These are phyloP conservation scores for Copidosoma floridanum DNA, from an alignment of 1,140 invertebrate genomes.

Conservation along the genomic window DNA sequence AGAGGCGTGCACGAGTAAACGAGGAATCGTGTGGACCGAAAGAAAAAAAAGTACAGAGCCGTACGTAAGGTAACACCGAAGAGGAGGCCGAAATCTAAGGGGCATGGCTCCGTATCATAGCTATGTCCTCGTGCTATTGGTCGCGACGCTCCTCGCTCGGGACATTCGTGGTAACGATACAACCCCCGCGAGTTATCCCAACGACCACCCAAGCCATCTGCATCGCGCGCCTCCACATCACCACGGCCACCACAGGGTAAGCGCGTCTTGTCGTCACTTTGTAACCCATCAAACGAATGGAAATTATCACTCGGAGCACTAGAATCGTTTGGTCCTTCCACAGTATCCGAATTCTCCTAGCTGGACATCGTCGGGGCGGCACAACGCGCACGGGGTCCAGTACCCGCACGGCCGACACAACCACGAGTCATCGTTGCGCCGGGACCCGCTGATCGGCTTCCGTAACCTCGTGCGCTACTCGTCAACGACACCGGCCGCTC, in stretches of 20 bases:
- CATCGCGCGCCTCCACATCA: conserved; percentile 5
- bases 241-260: too few relatives aligned
- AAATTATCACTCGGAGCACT: background rate
- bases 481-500: background rate
- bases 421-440: background rate
- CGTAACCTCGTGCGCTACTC: background rate
- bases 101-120: conserved; percentile 13
- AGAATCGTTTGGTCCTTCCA: background rate
- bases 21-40: too few relatives aligned
- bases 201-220: conserved; percentile 6
- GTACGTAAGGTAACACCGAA: too few relatives aligned
- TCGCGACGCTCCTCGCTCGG: background rate
- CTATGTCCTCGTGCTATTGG: background rate
- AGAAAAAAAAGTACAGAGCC: too few relatives aligned
- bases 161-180: background rate
- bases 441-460: background rate
- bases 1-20: background rate
- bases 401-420: conserved; percentile 4
- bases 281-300: background rate
- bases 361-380: background rate
- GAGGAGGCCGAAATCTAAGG: too few relatives aligned
- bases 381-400: background rate
- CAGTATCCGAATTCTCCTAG: background rate
- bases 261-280: background rate
- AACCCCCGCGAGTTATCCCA: background rate